These are phyloP conservation scores for Sciaenops ocellatus DNA, from an alignment of 2,797 vertebrate species.

Conservation along the genomic window DNA sequence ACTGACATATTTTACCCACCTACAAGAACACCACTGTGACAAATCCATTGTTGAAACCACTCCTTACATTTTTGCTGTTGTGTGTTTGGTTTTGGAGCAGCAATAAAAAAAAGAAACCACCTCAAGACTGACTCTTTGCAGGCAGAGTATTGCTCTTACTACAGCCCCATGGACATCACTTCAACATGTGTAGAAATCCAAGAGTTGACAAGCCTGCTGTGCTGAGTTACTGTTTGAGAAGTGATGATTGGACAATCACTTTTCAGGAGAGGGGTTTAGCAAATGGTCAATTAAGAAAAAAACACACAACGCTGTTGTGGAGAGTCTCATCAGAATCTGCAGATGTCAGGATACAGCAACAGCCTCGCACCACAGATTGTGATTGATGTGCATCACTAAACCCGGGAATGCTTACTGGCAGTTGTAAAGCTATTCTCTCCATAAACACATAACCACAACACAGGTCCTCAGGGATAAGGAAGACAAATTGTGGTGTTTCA, in stretches of 20 bases:
- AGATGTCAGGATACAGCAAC: slow-evolving; percentile 7
- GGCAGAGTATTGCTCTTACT: neutral
- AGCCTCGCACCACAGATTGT: slow-evolving; percentile 21
- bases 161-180: neutral
- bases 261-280: neutral
- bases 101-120: neutral
- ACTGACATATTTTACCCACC: neutral
- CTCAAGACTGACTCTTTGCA: neutral
- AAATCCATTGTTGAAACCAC: neutral
- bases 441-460: slow-evolving; percentile 55
- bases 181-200: neutral
- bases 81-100: neutral
- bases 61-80: neutral
- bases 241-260: neutral
- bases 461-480: slow-evolving; percentile 58
- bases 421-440: slow-evolving; percentile 62
- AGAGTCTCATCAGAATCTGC: slow-evolving; percentile 35
- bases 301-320: neutral
- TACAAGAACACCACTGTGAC: neutral
- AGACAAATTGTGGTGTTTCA: slow-evolving; percentile 67
- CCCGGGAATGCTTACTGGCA: slow-evolving; percentile 45
- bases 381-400: slow-evolving; percentile 57
- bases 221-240: neutral
- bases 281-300: neutral
- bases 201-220: neutral